Evolutionary conservation across 2,113 vertebrate species (phyloP).

Genomic region (Apodemus sylvaticus): DNA sequence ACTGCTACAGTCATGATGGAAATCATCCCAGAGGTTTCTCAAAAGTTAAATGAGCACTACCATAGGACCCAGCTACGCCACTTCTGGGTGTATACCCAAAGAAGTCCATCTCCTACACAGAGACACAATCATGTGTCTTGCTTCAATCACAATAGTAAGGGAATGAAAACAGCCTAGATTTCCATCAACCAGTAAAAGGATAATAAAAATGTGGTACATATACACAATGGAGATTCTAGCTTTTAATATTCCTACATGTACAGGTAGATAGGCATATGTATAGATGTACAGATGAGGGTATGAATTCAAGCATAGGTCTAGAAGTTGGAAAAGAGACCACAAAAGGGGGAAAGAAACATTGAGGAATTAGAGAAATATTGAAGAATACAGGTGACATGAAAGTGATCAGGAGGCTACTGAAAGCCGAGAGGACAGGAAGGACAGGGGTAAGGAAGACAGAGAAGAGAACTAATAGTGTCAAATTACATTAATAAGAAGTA

Average conservation of each 20-base stretch:
- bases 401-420: not conserved
- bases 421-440: not conserved
- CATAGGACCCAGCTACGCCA: not conserved
- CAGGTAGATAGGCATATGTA: too few species aligned
- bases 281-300: not conserved
- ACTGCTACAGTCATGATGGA: not conserved
- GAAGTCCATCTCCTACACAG: not conserved
- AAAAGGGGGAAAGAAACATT: not conserved
- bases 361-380: not conserved
- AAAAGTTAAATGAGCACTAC: not conserved
- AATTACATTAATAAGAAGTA: not conserved
- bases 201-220: not conserved
- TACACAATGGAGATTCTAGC: not conserved
- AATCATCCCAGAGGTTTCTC: not conserved
- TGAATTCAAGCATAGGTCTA: not conserved
- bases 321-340: not conserved
- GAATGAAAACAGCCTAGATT: not conserved
- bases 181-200: not conserved
- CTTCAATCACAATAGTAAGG: not conserved
- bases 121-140: not conserved
- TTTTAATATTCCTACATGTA: not conserved
- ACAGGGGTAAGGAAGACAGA: not conserved
- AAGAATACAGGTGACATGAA: not conserved
- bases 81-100: not conserved
- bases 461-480: not conserved